Evolutionary conservation across 2,797 vertebrate genomes (phyloP).

Genomic region (Ceryle rudis): DNA sequence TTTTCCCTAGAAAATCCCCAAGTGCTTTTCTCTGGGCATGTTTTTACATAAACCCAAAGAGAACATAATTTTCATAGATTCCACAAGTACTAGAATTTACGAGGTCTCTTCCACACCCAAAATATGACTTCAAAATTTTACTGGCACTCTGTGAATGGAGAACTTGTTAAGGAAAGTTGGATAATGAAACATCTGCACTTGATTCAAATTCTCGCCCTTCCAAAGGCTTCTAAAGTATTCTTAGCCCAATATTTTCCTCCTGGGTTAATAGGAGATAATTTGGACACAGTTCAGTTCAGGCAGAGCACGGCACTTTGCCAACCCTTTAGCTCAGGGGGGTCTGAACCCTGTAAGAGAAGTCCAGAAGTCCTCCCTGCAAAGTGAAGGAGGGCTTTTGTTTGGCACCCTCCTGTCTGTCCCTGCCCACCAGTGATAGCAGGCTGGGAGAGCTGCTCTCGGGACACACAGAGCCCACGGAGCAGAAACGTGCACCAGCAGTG

Average conservation of each 20-base stretch:
- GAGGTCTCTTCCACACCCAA: background rate
- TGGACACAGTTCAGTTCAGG: background rate
- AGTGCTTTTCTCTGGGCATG: background rate
- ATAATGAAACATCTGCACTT: constrained; percentile 24
- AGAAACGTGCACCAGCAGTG: fast-evolving
- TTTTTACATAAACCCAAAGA: background rate
- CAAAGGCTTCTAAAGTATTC: constrained; percentile 26
- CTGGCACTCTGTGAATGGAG: background rate
- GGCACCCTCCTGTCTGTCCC: background rate
- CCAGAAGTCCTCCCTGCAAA: background rate
- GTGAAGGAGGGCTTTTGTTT: background rate
- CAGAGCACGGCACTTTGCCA: background rate
- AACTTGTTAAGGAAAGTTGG: constrained; percentile 14
- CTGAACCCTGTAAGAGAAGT: background rate
- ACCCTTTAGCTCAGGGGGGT: background rate
- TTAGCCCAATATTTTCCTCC: background rate
- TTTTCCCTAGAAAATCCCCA: constrained; percentile 13
- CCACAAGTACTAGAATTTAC: background rate
- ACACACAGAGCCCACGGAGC: fast-evolving
- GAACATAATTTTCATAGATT: constrained; percentile 28
- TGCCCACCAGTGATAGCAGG: fast-evolving
- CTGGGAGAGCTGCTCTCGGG: background rate
- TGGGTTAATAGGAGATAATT: background rate
- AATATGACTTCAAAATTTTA: constrained; percentile 6
- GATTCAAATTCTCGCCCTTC: background rate